These are phyloP conservation scores for Hemitrygon akajei DNA, from an alignment of 2,797 vertebrate species.

Conservation along the genomic window DNA sequence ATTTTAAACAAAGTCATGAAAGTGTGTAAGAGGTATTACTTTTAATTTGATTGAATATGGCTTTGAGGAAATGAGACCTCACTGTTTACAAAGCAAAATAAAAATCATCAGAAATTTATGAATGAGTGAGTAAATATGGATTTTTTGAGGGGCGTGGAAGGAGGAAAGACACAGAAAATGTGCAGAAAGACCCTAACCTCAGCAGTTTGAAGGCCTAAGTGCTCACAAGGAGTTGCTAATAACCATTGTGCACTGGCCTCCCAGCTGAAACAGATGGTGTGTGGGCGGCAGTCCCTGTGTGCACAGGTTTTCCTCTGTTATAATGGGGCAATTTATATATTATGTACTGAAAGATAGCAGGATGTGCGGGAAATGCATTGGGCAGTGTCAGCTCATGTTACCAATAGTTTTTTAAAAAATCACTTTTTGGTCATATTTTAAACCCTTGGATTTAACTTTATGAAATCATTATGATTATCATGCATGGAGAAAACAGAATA, in stretches of 20 bases:
- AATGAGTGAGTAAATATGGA: conserved; percentile 10
- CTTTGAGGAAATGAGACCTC: background rate
- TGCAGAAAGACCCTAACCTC: background rate
- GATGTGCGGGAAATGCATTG: background rate
- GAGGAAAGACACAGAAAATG: background rate
- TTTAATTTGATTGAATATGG: background rate
- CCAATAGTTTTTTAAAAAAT: background rate
- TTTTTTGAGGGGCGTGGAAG: background rate
- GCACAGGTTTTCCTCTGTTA: background rate
- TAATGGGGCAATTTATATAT: background rate
- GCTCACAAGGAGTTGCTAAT: background rate
- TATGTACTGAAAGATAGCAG: conserved; percentile 16
- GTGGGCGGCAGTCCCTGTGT: conserved; percentile 3
- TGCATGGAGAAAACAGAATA: background rate
- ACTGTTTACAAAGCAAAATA: background rate
- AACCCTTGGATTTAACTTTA: background rate
- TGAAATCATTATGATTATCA: background rate
- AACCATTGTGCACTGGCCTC: background rate
- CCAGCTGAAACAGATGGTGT: conserved; percentile 25
- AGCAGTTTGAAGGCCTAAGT: conserved; percentile 1
- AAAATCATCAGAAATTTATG: background rate
- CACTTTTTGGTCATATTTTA: background rate
- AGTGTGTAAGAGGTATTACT: background rate
- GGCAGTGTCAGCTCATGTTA: background rate
- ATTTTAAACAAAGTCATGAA: background rate